These are phyloP conservation scores for Trididemnum miniatum DNA, from an alignment of 23 tunicate species.

Conservation along the genomic window DNA sequence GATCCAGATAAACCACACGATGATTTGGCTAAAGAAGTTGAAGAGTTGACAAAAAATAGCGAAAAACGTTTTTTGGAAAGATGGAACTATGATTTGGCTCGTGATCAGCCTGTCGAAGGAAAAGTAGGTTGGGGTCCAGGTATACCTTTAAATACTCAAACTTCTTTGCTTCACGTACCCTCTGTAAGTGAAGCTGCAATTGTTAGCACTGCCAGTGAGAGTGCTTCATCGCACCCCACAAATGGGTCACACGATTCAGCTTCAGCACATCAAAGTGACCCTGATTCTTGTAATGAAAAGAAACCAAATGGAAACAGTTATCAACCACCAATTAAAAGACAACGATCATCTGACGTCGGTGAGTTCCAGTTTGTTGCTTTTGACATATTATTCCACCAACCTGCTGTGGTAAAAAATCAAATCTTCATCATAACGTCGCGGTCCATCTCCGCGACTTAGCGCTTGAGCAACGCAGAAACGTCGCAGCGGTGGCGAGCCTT, in stretches of 20 bases:
- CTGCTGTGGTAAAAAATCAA: too few relatives aligned
- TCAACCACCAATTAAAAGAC: neutral
- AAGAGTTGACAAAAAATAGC: conserved; percentile 38
- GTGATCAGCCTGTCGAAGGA: conserved; percentile 49
- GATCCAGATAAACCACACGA: conserved; percentile 24
- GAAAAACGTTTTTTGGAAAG: conserved; percentile 30
- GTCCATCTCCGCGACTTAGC: too few relatives aligned
- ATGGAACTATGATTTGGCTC: conserved; percentile 68
- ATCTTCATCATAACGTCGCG: too few relatives aligned
- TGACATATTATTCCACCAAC: too few relatives aligned
- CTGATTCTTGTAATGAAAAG: too few relatives aligned
- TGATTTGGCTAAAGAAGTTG: conserved; percentile 38
- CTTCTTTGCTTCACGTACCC: conserved; percentile 31
- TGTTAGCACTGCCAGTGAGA: neutral
- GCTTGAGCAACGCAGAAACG: too few relatives aligned
- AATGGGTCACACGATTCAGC: neutral
- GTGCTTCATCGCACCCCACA: neutral
- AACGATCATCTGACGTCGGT: conserved; percentile 1
- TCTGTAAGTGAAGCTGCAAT: neutral
- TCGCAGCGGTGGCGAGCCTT: too few relatives aligned
- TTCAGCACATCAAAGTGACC: neutral
- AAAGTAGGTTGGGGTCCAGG: conserved; percentile 53
- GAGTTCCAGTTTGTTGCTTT: too few relatives aligned
- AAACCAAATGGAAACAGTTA: neutral
- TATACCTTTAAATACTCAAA: conserved; percentile 4